phyloP scores from a whole-genome alignment of 2,888 invertebrate species.

The Rhamphomyia laevipes region DNA sequence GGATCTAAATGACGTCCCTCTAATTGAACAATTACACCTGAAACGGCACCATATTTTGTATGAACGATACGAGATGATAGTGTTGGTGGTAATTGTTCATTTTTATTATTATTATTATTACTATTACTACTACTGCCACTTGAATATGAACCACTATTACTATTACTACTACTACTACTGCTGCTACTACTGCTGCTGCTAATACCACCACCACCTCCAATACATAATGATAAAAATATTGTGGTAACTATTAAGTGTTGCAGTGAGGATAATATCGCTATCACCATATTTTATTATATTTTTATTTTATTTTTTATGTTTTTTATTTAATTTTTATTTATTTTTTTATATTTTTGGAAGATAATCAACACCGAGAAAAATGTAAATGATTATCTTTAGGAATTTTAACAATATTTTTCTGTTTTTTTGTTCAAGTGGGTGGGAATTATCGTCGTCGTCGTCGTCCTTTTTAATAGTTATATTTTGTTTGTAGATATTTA shows the following conservation, averaged over 20 bases:
- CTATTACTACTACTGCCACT: slow-evolving; percentile 15
- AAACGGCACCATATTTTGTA: slow-evolving; percentile 78
- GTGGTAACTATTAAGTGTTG: background rate
- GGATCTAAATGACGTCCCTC: slow-evolving; percentile 72
- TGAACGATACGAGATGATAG: slow-evolving; percentile 73
- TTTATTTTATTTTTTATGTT: too few relatives aligned
- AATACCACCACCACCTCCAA: slow-evolving; percentile 14
- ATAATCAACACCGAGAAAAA: too few relatives aligned
- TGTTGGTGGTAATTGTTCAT: slow-evolving; percentile 36
- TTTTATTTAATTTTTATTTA: too few relatives aligned
- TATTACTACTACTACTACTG: slow-evolving; percentile 11
- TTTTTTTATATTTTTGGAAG: too few relatives aligned
- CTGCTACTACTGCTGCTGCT: slow-evolving; percentile 15
- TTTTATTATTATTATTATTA: slow-evolving; percentile 26
- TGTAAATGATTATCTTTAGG: too few relatives aligned
- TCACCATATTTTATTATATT: too few relatives aligned
- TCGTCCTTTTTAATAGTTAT: too few relatives aligned
- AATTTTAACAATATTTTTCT: too few relatives aligned
- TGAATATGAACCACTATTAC: slow-evolving; percentile 4
- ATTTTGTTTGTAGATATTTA: too few relatives aligned
- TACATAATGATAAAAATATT: slow-evolving; percentile 14
- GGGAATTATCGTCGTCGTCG: too few relatives aligned
- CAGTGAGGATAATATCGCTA: too few relatives aligned
- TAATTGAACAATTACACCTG: slow-evolving; percentile 72
- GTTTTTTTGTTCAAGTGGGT: too few relatives aligned